Conservation (phyloP, 1,140 invertebrate species). For the Megalopta genalis region DNA sequence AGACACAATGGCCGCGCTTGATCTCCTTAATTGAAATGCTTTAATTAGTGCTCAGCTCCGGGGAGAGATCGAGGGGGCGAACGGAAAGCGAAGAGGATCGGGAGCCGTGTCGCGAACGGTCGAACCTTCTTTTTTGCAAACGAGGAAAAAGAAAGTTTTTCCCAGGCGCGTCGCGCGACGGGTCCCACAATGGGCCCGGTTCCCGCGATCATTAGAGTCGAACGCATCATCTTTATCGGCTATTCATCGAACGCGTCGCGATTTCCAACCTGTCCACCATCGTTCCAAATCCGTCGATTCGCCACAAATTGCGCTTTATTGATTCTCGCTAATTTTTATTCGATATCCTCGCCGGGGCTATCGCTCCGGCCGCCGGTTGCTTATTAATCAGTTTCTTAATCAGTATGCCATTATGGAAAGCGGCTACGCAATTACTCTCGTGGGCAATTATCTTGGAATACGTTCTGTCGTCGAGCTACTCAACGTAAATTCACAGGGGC, state of each 20-base stretch:
- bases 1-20: constrained; percentile 45
- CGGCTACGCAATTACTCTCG: no score
- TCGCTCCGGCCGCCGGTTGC: no score
- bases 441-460: no score
- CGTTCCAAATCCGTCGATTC: neutral
- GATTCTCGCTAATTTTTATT: no score
- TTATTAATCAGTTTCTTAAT: no score
- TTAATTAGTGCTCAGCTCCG: constrained; percentile 46
- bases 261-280: neutral
- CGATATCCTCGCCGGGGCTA: no score
- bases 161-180: constrained; percentile 30
- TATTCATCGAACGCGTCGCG: constrained; percentile 13
- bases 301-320: no score
- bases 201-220: constrained; percentile 40
- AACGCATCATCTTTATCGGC: constrained; percentile 40
- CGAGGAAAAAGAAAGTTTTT: constrained; percentile 39
- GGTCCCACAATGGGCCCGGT: constrained; percentile 42
- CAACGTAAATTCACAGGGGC: no score
- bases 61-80: neutral
- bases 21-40: constrained; percentile 61
- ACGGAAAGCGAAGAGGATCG: neutral
- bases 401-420: no score
- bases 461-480: no score
- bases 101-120: constrained; percentile 7
- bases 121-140: constrained; percentile 38